Evolutionary conservation across 1,140 invertebrate genomes (phyloP).

Genomic region (Drosophila subobscura): DNA sequence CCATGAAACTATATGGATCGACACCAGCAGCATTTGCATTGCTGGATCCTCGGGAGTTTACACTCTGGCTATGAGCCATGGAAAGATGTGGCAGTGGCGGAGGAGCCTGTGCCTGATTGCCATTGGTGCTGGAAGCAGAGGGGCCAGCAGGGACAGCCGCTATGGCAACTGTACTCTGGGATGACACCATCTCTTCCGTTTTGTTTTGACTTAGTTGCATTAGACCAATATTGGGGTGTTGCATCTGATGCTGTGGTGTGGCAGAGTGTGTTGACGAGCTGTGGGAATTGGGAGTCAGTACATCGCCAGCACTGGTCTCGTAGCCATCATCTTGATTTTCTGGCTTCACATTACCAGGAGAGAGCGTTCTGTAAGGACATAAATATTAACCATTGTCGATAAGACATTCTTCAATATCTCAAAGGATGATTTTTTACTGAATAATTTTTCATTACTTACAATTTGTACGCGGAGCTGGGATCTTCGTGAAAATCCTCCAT

Average conservation of each 20-base stretch:
- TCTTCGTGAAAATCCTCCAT: slow-evolving; percentile 80
- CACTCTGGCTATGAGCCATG: slow-evolving; percentile 5
- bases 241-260: slow-evolving; percentile 80
- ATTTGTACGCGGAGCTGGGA: slow-evolving; percentile 55
- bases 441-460: slow-evolving; percentile 65
- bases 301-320: slow-evolving; percentile 92
- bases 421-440: neutral
- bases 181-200: slow-evolving; percentile 41
- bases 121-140: slow-evolving; percentile 14
- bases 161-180: slow-evolving; percentile 6
- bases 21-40: slow-evolving; percentile 38
- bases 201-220: slow-evolving; percentile 44
- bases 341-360: slow-evolving; percentile 86
- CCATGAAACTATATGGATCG: slow-evolving; percentile 61
- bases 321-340: slow-evolving; percentile 93
- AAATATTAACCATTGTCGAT: neutral
- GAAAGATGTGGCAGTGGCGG: slow-evolving; percentile 5
- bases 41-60: slow-evolving; percentile 5
- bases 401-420: too few species aligned
- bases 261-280: slow-evolving; percentile 85
- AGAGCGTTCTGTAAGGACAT: slow-evolving; percentile 61
- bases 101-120: slow-evolving; percentile 6
- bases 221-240: slow-evolving; percentile 34
- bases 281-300: slow-evolving; percentile 86
- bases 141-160: slow-evolving; percentile 4